These are phyloP conservation scores for Delichon dasypus DNA, from an alignment of 2,797 vertebrate genomes.

Conservation along the genomic window DNA sequence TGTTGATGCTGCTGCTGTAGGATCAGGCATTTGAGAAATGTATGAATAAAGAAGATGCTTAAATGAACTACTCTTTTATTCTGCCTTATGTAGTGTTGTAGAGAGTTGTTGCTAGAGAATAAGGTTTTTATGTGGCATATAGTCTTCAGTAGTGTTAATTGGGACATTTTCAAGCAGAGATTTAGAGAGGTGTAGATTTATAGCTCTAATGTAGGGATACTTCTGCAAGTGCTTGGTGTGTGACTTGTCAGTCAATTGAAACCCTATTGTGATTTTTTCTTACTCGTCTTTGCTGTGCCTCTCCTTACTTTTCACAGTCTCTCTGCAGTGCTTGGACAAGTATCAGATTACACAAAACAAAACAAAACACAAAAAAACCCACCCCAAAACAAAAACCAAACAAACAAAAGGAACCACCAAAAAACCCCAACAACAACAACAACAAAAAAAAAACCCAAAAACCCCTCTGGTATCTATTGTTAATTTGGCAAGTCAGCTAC, in stretches of 20 bases:
- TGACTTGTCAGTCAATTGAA: not conserved
- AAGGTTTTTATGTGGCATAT: not conserved
- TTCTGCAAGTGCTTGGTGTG: not conserved
- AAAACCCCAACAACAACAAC: too few species aligned
- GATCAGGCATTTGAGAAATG: not conserved
- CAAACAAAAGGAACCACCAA: too few species aligned
- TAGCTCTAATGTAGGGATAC: not conserved
- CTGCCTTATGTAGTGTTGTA: not conserved
- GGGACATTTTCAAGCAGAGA: not conserved
- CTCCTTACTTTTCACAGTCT: not conserved
- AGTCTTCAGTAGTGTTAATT: not conserved
- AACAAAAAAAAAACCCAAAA: too few species aligned
- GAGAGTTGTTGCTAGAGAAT: not conserved
- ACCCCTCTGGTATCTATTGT: not conserved
- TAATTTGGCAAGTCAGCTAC: not conserved
- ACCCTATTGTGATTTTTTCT: not conserved
- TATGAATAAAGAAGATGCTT: not conserved
- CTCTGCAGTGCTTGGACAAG: not conserved
- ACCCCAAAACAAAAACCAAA: too few species aligned
- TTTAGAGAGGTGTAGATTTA: not conserved
- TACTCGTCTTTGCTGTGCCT: not conserved
- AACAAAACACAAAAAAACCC: not conserved
- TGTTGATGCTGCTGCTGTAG: not conserved
- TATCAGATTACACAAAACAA: not conserved
- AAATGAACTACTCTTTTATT: not conserved